Percentiles rank a stretch among this genome's conserved stretches.
Conservation (phyloP, 2,888 invertebrate species). For the Reticulitermes lucifugus region DNA sequence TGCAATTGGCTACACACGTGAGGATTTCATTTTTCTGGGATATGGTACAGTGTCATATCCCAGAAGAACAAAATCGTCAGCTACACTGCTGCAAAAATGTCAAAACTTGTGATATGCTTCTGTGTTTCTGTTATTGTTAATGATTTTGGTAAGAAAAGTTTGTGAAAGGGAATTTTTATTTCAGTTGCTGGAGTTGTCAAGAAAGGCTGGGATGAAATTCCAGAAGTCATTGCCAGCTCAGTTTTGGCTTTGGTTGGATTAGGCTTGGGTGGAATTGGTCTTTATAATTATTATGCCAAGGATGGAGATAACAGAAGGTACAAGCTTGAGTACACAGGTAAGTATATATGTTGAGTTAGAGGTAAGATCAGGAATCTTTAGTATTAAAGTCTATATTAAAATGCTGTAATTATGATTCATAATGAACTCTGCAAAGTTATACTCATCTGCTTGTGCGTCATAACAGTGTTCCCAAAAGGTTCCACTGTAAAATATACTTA, state of each 20-base stretch:
- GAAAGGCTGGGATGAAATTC: slow-evolving; percentile 75
- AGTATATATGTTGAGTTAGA: not conserved
- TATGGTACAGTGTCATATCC: too few species aligned
- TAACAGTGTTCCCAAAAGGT: too few species aligned
- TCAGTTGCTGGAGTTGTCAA: slow-evolving; percentile 61
- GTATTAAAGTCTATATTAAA: not conserved
- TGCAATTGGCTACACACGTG: too few species aligned
- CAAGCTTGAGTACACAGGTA: slow-evolving; percentile 69
- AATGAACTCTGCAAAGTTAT: not conserved
- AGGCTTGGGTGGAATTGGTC: slow-evolving; percentile 65
- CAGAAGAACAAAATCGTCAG: too few species aligned
- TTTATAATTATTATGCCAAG: slow-evolving; percentile 67
- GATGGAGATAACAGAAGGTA: slow-evolving; percentile 77
- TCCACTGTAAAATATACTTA: too few species aligned
- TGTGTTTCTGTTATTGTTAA: slow-evolving; percentile 65
- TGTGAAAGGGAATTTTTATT: not conserved
- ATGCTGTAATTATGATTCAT: not conserved
- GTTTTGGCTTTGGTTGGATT: slow-evolving; percentile 71
- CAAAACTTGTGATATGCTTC: too few species aligned
- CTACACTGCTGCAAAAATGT: too few species aligned
- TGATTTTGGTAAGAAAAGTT: not conserved
- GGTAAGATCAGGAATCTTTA: not conserved
- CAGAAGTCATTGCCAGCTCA: slow-evolving; percentile 74
- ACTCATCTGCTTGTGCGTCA: not conserved
- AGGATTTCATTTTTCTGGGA: too few species aligned